Evolutionary conservation across 2,113 vertebrate species (phyloP), one percentile per base, ranked within the genome.

Genomic region (Trematomus loennbergii): DNA sequence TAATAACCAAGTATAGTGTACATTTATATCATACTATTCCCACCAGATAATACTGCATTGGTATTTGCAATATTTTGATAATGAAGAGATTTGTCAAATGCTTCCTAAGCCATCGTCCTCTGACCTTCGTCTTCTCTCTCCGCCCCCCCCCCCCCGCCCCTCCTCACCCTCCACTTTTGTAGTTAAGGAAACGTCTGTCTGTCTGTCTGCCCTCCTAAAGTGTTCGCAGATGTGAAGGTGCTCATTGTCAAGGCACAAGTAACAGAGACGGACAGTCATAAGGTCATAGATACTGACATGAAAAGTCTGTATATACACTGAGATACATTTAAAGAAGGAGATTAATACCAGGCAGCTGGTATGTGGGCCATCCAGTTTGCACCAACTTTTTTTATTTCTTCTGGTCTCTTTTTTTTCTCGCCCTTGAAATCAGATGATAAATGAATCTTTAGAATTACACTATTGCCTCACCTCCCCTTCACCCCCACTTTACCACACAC

Each of bases 221-320:
- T 87, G 91, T 91, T 96, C 94, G 94, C 97, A 97, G 96, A 96
- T 97, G 96, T 97, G 94, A 62, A 93, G 88, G 72, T 76, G 52
- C 78, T 75, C 74, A 53, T 55, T 66, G 78, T 89, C 75, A 36
- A 54, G 55, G 70, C 57, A 25, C 69, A 84, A 75, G 67, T 88
- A 90, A 83, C 68, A 29, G 49, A 83, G 73, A 89, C 55, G 49
- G 87, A 87, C 81, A 81, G 66, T 76, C 84, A 73, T 64, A 73
- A 67, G 88, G 58, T 87, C 73, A 79, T 43, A 70, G n/a, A 78
- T 75, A 48, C 22, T 66, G 40, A 50, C 40, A 20, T 58, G 13
- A 65, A 20, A 1, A 11, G 36, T 40, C 50, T 43, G 3, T 25
- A 48, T 59, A 12, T 12, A 64, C 16, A 15, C 61, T 53, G 10